These are phyloP conservation scores for Varroa destructor DNA, from an alignment of 1,140 invertebrate species.

Conservation along the genomic window DNA sequence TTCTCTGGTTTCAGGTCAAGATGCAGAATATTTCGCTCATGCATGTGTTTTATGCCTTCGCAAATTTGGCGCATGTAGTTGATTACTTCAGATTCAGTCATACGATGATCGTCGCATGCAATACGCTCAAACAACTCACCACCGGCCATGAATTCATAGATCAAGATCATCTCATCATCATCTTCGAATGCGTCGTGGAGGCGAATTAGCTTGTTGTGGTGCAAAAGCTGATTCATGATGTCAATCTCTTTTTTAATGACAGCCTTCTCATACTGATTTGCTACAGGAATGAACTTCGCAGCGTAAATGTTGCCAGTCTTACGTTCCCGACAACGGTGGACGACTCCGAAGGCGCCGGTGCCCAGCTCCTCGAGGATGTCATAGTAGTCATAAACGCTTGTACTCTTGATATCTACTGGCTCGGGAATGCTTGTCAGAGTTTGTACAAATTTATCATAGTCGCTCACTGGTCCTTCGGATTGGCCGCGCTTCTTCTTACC, in stretches of 20 bases:
- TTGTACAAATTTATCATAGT: conserved; percentile 79
- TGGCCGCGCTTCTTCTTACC: conserved; percentile 84
- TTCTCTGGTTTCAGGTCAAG: conserved; percentile 82
- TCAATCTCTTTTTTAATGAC: conserved; percentile 95
- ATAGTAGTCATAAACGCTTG: conserved; percentile 91
- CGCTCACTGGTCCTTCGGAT: conserved; percentile 70
- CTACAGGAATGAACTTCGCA: conserved; percentile 95
- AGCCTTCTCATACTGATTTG: conserved; percentile 87
- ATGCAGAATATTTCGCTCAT: conserved; percentile 98
- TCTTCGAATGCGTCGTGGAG: conserved; percentile 98
- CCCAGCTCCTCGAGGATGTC: conserved; percentile 98
- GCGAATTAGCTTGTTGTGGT: conserved; percentile 93
- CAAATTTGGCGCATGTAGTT: conserved; percentile 98
- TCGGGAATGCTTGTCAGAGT: conserved; percentile 56
- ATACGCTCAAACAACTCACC: conserved; percentile 97
- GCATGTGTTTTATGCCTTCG: conserved; percentile 96
- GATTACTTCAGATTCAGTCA: conserved; percentile 98
- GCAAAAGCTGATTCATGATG: conserved; percentile 88
- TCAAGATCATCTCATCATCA: conserved; percentile 96
- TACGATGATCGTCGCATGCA: conserved; percentile 88
- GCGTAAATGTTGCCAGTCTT: conserved; percentile 93
- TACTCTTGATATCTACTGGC: conserved; percentile 85
- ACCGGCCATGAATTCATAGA: conserved; percentile 96
- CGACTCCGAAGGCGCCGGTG: conserved; percentile 89
- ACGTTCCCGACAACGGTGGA: conserved; percentile 88